Conservation (phyloP, 2,888 invertebrate genomes). For the Sminthurinus aureus region DNA sequence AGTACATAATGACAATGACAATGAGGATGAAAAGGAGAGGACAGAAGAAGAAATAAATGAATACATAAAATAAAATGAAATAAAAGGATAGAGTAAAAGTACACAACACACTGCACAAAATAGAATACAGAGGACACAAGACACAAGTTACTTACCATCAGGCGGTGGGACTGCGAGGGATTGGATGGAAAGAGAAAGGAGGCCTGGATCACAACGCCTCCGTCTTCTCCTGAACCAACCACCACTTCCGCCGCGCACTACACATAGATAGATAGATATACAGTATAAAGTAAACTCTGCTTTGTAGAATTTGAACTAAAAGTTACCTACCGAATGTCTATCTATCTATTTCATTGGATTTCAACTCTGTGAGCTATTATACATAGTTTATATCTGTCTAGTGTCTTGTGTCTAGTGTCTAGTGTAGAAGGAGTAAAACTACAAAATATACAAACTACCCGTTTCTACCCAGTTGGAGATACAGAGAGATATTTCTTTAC, state of each 20-base stretch:
- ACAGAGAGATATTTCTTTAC: too few relatives aligned
- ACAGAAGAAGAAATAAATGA: too few relatives aligned
- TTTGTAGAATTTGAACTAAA: neutral
- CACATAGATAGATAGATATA: too few relatives aligned
- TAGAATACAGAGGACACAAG: too few relatives aligned
- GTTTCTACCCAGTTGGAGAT: neutral
- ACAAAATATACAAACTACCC: neutral
- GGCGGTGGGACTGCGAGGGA: neutral
- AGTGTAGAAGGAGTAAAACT: neutral
- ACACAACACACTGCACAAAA: neutral
- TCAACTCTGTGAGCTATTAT: neutral
- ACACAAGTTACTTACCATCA: too few relatives aligned
- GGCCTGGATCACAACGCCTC: slow-evolving; percentile 26
- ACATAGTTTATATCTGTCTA: too few relatives aligned
- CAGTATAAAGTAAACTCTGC: neutral
- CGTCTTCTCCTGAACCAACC: slow-evolving; percentile 27
- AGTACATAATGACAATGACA: too few relatives aligned
- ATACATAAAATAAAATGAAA: too few relatives aligned
- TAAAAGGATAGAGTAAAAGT: neutral
- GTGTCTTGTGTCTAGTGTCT: too few relatives aligned
- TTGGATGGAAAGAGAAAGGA: slow-evolving; percentile 17
- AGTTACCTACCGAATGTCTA: neutral
- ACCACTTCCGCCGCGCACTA: neutral
- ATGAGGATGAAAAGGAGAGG: too few relatives aligned
- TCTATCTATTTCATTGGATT: neutral